phyloP scores from a whole-genome alignment of 2,113 vertebrate species.

The Toxotes chatareus region DNA sequence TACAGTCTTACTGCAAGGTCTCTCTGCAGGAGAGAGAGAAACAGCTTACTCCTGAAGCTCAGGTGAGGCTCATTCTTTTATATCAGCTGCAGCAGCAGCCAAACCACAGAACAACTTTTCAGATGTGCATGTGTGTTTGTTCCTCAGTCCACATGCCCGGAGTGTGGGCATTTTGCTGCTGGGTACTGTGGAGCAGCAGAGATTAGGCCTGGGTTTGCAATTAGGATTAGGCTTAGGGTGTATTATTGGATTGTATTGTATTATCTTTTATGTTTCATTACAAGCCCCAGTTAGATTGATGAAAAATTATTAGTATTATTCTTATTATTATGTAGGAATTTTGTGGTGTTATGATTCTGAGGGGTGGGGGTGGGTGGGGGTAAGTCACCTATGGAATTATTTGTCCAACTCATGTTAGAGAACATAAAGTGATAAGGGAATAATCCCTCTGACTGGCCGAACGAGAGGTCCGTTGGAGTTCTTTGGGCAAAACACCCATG shows the following conservation, averaged over 20 bases:
- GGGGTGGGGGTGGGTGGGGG: no score
- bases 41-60: constrained; percentile 94
- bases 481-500: no score
- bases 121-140: constrained; percentile 11
- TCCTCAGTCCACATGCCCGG: not conserved
- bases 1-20: constrained; percentile 99
- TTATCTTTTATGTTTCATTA: not conserved
- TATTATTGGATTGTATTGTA: no score
- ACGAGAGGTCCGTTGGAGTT: not conserved
- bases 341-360: no score
- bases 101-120: not conserved
- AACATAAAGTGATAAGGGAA: no score
- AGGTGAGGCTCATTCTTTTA: constrained; percentile 82
- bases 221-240: not conserved
- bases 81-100: not conserved
- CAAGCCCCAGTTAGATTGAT: no score
- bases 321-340: no score
- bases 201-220: not conserved
- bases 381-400: not conserved
- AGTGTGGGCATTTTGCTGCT: not conserved
- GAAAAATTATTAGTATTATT: no score
- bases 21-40: constrained; percentile 97
- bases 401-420: not conserved
- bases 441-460: no score
- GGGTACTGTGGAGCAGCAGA: not conserved